Percentiles rank a stretch among this genome's conserved stretches.
Conservation (phyloP, 2,113 vertebrate species). For the Carlito syrichta region DNA sequence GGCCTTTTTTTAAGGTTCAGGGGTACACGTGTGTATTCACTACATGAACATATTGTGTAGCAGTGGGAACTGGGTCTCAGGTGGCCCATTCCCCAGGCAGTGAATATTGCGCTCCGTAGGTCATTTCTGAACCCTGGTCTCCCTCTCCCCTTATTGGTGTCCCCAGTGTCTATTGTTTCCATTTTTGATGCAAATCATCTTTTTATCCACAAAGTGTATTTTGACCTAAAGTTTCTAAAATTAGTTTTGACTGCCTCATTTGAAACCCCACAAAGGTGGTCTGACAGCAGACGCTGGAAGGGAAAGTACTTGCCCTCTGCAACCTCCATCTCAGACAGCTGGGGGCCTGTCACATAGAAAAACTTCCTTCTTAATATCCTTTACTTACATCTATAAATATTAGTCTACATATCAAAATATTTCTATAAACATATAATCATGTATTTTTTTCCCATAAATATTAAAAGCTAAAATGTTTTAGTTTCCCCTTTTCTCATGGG, state of each 20-base stretch:
- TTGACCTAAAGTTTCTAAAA: not conserved
- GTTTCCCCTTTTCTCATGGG: not conserved
- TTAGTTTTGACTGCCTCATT: not conserved
- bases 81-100: no score
- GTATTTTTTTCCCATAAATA: not conserved
- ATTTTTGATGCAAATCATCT: no score
- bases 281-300: not conserved
- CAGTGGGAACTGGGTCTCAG: no score
- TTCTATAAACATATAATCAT: not conserved
- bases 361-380: not conserved
- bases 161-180: no score
- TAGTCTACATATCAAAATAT: not conserved
- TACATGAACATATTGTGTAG: no score
- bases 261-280: not conserved
- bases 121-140: no score
- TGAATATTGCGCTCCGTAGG: no score
- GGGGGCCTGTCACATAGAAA: no score
- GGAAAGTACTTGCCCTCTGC: not conserved
- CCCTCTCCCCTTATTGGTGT: no score
- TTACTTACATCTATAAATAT: not conserved
- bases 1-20: no score
- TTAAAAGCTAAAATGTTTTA: not conserved
- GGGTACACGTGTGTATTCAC: no score
- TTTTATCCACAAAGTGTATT: not conserved
- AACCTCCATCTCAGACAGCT: not conserved